Base-by-base conservation (phyloP, 2,888 invertebrate genomes). In the Seira ritae region DNA sequence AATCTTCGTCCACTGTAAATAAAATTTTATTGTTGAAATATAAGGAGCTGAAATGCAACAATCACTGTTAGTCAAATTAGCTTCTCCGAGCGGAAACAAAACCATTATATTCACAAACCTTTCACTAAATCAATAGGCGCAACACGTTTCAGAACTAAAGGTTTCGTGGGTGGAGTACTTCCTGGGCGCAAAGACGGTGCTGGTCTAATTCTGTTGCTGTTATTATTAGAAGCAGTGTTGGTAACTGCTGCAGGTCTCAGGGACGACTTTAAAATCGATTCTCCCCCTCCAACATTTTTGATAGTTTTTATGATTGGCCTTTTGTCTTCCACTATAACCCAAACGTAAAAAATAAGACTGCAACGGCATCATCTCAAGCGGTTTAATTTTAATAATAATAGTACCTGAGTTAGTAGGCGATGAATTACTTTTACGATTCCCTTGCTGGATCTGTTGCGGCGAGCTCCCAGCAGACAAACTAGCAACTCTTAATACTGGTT, bases 401-500 rank as follows among this genome's bases (percentile, higher is more conserved):
- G 8, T 71, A 78, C 78, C 78, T 65, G 73, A 74, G 17, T 71
- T 46, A 55, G 37, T 70, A 2, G 42, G 71, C n/a, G 66, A 17
- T 3, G 70, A 69, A 20, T 50, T 37, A 17, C 24, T 66, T 67
- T 46, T 82, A 23, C 42, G 72, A 71, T 67, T 77, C 71, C 72
- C 77, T 50, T 81, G 73, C 42, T 70, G 55, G n/a, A n/a, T n/a
- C n/a, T 10, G n/a, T 22, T 80, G 71, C 12, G 42, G 42, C 17
- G 77, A 77, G 66, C 77, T 77, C 20, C 50, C 65, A 46, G 72
- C 37, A 23, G 37, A 24, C 22, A 79, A 55, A 62, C 73, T 70
- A 23, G 75, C 71, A 24, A 67, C 68, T 60, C 75, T 65, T 82
- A 82, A 82, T 82, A 82, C 82, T 82, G 82, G 82, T 82, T 82